Evolutionary conservation across 2,888 invertebrate species (phyloP).

Genomic region (Cordilura impudica): DNA sequence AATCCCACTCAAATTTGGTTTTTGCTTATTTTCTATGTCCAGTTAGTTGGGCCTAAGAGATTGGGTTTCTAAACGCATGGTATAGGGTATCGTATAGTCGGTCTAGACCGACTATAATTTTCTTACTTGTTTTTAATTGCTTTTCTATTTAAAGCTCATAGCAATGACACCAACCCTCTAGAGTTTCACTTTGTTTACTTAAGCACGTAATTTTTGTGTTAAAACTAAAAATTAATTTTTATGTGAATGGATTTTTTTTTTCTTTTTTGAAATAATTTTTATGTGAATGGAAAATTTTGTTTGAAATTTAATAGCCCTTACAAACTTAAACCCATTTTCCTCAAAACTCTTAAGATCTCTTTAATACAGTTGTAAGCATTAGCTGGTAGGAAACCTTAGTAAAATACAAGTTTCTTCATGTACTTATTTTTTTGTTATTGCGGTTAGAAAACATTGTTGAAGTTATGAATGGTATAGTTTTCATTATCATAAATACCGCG

Average conservation of each 20-base stretch:
- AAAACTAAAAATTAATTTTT: too few relatives aligned
- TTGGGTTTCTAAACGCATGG: too few relatives aligned
- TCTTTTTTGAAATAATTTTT: conserved; percentile 22
- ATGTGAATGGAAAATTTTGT: conserved; percentile 1
- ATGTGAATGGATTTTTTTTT: too few relatives aligned
- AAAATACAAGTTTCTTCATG: neutral
- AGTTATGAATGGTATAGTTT: neutral
- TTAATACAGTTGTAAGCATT: conserved; percentile 1
- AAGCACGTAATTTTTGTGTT: too few relatives aligned
- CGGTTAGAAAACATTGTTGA: conserved; percentile 8
- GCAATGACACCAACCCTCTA: too few relatives aligned
- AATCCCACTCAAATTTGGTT: too few relatives aligned
- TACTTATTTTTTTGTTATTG: conserved; percentile 24
- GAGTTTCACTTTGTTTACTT: too few relatives aligned
- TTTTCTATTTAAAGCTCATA: neutral
- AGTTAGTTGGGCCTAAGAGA: too few relatives aligned
- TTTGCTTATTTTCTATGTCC: too few relatives aligned
- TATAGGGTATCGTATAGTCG: too few relatives aligned
- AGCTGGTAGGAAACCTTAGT: conserved; percentile 34
- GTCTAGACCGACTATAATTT: too few relatives aligned
- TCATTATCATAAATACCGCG: neutral
- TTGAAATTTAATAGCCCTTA: neutral
- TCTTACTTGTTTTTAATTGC: neutral
- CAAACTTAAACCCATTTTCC: conserved; percentile 32
- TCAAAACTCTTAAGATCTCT: conserved; percentile 42